Conservation (phyloP, 2,797 vertebrate species). For the Uromys caudimaculatus region DNA sequence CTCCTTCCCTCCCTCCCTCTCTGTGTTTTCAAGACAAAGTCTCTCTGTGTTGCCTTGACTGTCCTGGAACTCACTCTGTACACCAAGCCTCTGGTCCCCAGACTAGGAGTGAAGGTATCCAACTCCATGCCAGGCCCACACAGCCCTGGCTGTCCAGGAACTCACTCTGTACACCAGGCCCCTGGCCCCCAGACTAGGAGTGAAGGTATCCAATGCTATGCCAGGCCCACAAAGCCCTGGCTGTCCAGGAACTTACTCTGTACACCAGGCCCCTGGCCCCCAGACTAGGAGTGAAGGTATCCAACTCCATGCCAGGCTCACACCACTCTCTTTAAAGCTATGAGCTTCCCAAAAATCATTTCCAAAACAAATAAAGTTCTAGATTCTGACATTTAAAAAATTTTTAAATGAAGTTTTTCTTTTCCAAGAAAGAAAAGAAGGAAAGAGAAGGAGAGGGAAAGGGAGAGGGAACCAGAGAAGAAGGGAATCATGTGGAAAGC, state of each 20-base stretch:
- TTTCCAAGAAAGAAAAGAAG: not conserved
- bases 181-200: too few relatives aligned
- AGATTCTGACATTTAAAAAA: constrained; percentile 45
- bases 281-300: not conserved
- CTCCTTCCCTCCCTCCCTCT: too few relatives aligned
- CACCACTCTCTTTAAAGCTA: constrained; percentile 23
- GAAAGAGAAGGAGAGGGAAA: too few relatives aligned
- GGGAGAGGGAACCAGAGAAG: too few relatives aligned
- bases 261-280: not conserved
- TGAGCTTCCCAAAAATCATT: not conserved
- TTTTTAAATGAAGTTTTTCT: constrained; percentile 56
- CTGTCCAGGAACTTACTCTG: not conserved
- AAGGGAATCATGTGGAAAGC: not conserved
- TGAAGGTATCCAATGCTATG: not conserved
- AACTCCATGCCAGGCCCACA: too few relatives aligned
- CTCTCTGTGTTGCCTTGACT: not conserved
- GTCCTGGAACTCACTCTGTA: not conserved
- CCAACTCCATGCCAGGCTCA: too few relatives aligned
- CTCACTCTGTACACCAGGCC: not conserved
- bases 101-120: not conserved
- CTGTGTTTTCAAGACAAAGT: not conserved
- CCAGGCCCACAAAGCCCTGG: not conserved
- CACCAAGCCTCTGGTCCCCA: not conserved
- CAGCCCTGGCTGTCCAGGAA: not conserved
- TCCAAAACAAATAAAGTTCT: constrained; percentile 11